These are phyloP conservation scores for Stenchaetothrips biformis DNA, from an alignment of 2,888 invertebrate species.

Conservation along the genomic window DNA sequence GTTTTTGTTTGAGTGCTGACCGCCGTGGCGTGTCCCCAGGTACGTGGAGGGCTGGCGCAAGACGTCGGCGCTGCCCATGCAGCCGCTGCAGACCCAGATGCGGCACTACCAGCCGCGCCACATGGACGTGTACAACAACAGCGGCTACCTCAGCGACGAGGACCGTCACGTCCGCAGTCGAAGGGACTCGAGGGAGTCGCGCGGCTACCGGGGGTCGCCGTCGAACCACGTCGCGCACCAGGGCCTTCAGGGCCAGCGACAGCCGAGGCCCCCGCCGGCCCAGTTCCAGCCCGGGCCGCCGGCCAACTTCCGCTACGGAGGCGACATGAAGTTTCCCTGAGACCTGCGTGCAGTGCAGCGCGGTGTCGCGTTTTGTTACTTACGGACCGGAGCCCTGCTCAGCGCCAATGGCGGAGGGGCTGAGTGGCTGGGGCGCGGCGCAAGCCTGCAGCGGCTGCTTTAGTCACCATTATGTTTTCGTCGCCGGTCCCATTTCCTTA, in stretches of 20 bases:
- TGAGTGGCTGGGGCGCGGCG: too few relatives aligned
- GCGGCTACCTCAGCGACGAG: conserved; percentile 47
- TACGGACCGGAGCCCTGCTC: not conserved
- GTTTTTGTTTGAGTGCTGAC: not conserved
- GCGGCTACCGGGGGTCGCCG: conserved; percentile 42
- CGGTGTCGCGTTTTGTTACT: not conserved
- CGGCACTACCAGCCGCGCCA: conserved; percentile 15
- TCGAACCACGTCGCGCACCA: conserved; percentile 36
- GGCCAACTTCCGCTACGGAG: conserved; percentile 58
- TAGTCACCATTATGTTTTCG: too few relatives aligned
- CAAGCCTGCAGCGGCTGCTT: too few relatives aligned
- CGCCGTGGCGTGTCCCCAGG: not conserved
- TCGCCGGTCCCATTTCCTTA: too few relatives aligned
- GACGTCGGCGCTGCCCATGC: conserved; percentile 50
- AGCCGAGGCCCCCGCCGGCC: conserved; percentile 52
- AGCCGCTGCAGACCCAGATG: conserved; percentile 46
- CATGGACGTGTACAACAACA: conserved; percentile 55
- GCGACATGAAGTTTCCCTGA: conserved; percentile 62
- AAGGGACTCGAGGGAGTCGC: conserved; percentile 41
- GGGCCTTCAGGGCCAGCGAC: conserved; percentile 41
- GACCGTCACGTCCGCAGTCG: conserved; percentile 44
- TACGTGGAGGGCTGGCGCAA: conserved; percentile 68
- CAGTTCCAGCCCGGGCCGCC: conserved; percentile 62
- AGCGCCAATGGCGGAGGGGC: too few relatives aligned
- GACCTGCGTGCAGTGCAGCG: conserved; percentile 36